Conservation (phyloP, 2,797 vertebrate genomes). For the Sebastes kiyomatsui region DNA sequence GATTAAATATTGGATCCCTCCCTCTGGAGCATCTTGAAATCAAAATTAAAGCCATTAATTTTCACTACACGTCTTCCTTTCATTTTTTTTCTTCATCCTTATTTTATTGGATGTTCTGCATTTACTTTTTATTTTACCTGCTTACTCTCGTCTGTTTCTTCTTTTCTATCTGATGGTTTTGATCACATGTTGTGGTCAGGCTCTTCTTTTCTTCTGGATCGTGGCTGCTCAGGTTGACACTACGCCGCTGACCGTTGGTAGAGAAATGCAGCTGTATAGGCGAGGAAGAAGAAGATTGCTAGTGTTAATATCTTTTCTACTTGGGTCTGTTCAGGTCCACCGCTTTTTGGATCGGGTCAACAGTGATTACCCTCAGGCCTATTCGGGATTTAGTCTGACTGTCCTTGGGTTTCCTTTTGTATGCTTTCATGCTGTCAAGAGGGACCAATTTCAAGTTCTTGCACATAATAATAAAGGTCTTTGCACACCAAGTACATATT, state of each 20-base stretch:
- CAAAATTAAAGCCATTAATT: neutral
- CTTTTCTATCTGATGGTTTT: neutral
- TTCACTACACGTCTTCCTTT: neutral
- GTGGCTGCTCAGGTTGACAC: too few relatives aligned
- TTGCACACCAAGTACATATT: too few relatives aligned
- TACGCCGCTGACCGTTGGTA: neutral
- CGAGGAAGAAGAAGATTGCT: neutral
- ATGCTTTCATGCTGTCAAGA: too few relatives aligned
- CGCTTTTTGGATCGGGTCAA: neutral
- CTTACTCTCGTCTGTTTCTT: neutral
- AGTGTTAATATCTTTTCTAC: neutral
- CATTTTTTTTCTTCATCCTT: too few relatives aligned
- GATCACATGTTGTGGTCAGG: too few relatives aligned
- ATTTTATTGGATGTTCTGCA: neutral
- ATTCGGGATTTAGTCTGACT: neutral
- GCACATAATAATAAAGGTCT: too few relatives aligned
- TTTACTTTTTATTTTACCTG: neutral
- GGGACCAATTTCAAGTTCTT: too few relatives aligned
- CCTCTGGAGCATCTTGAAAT: neutral
- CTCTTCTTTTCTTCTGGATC: too few relatives aligned
- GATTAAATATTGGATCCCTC: neutral
- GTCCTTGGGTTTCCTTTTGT: neutral
- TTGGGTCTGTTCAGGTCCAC: neutral
- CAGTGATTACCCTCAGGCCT: neutral
- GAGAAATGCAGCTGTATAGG: neutral